These are phyloP conservation scores for Madoqua kirkii DNA, from an alignment of 2,113 vertebrate genomes.

Conservation along the genomic window DNA sequence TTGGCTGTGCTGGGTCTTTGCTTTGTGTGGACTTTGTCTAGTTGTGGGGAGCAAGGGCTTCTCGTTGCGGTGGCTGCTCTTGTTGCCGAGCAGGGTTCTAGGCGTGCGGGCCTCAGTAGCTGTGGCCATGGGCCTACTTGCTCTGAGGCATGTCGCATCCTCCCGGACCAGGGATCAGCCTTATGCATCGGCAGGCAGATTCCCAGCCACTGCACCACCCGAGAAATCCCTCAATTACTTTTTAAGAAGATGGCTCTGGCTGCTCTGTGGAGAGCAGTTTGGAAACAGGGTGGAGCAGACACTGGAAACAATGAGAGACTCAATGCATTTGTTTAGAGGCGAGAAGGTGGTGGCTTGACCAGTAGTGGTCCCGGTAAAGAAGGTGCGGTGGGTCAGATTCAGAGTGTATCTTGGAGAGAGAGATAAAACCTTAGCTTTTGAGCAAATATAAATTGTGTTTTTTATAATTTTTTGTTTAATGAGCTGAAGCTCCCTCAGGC, in stretches of 20 bases:
- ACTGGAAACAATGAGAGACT: background rate
- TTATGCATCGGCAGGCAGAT: background rate
- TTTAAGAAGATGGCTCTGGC: background rate
- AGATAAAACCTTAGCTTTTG: background rate
- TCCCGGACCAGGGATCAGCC: background rate
- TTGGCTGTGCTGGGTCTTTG: background rate
- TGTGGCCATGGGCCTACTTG: background rate
- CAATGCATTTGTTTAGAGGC: background rate
- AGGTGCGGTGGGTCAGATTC: background rate
- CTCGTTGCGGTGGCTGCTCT: background rate
- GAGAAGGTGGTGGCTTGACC: background rate
- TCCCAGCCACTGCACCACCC: background rate
- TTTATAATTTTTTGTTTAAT: background rate
- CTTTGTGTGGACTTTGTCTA: background rate
- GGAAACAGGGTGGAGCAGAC: background rate
- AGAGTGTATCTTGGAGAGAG: background rate
- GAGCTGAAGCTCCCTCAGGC: background rate
- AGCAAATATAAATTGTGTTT: background rate
- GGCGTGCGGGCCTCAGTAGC: background rate
- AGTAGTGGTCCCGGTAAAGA: background rate
- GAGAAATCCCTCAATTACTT: background rate
- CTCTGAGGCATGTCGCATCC: background rate
- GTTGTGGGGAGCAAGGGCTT: background rate
- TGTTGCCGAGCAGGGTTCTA: background rate
- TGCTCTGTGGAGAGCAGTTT: background rate